Percentiles rank a stretch among this genome's conserved stretches.
phyloP scores from a whole-genome alignment of 2,797 vertebrate genomes.

The Neosalanx taihuensis region DNA sequence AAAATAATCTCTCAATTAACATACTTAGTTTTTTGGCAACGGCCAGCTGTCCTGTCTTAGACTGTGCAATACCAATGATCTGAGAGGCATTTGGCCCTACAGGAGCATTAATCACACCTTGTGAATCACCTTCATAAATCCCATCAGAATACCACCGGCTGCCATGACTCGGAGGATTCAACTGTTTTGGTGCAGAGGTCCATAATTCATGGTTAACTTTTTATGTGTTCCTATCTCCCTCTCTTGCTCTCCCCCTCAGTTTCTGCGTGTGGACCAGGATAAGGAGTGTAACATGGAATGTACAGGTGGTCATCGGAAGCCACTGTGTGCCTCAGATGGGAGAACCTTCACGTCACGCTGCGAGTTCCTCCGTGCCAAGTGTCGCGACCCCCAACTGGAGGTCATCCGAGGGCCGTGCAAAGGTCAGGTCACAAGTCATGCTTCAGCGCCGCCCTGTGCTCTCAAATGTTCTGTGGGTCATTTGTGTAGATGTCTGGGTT shows the following conservation, averaged over 20 bases:
- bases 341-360: conserved; percentile 93
- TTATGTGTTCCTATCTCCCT: conserved; percentile 6
- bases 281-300: conserved; percentile 93
- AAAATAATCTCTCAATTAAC: conserved; percentile 7
- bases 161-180: conserved; percentile 17
- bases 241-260: conserved; percentile 65
- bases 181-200: conserved; percentile 22
- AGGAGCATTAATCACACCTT: conserved; percentile 6
- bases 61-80: conserved; percentile 12
- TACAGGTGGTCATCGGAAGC: conserved; percentile 80
- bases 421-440: conserved; percentile 81
- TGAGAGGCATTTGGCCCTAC: conserved; percentile 10
- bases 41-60: conserved; percentile 1
- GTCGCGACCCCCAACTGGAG: conserved; percentile 93
- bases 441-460: conserved; percentile 53
- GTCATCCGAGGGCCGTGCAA: conserved; percentile 91
- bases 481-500: conserved; percentile 56
- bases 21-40: neutral
- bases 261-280: conserved; percentile 94
- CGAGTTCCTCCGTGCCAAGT: conserved; percentile 95
- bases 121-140: conserved; percentile 27
- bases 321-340: conserved; percentile 92
- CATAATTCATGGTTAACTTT: conserved; percentile 21
- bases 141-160: conserved; percentile 31
- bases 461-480: conserved; percentile 51